These are phyloP conservation scores for Dione vanillae DNA, from an alignment of 2,888 invertebrate species.

Conservation along the genomic window DNA sequence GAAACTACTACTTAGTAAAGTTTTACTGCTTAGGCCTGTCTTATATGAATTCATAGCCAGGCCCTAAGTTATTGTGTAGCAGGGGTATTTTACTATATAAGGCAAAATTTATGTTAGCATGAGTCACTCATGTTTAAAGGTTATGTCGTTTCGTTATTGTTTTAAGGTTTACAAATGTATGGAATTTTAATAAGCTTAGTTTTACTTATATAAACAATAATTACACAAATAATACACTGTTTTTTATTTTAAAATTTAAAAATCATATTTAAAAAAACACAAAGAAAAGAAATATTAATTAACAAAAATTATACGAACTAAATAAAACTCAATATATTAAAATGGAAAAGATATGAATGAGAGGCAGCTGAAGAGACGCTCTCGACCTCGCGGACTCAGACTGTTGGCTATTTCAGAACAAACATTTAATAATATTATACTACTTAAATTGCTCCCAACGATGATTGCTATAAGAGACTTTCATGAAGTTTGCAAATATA, in stretches of 20 bases:
- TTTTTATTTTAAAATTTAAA: too few species aligned
- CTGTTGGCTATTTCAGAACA: constrained; percentile 30
- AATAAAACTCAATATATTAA: constrained; percentile 18
- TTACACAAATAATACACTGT: too few species aligned
- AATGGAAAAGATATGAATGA: constrained; percentile 22
- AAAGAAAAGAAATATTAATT: neutral
- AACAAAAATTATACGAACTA: neutral
- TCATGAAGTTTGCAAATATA: constrained; percentile 11
- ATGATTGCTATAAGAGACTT: constrained; percentile 21
- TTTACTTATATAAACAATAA: too few species aligned
- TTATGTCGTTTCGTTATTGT: too few species aligned
- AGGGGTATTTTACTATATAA: too few species aligned
- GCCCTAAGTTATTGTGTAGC: neutral
- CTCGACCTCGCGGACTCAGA: constrained; percentile 26
- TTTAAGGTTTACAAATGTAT: too few species aligned
- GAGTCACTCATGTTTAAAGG: too few species aligned
- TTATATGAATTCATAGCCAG: neutral
- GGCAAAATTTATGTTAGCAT: too few species aligned
- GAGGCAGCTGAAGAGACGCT: constrained; percentile 28
- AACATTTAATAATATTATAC: constrained; percentile 38
- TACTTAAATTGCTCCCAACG: constrained; percentile 16
- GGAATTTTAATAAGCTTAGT: too few species aligned
- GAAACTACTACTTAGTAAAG: constrained; percentile 2
- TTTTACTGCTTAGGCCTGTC: constrained; percentile 2
- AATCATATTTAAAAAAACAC: neutral